Evolutionary conservation across 2,888 invertebrate species (phyloP).

Genomic region (Leistus spinibarbis): DNA sequence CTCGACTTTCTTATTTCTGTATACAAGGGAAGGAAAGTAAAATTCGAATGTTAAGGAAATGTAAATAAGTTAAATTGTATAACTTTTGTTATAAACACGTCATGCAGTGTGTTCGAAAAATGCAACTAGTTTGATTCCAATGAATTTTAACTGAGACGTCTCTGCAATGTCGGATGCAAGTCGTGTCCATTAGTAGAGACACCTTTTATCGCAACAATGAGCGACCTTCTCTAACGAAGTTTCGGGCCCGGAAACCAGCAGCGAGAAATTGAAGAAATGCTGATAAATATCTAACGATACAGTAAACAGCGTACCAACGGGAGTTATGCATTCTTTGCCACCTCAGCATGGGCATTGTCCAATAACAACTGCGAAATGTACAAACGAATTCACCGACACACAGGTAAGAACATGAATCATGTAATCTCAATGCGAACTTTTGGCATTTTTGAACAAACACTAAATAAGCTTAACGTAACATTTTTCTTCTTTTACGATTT

Average conservation of each 20-base stretch:
- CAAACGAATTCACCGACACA: slow-evolving; percentile 1
- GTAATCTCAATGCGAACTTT: not conserved
- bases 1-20: no score
- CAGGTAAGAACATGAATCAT: not conserved
- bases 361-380: not conserved
- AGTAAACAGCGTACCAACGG: slow-evolving; percentile 9
- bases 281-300: slow-evolving; percentile 32
- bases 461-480: not conserved
- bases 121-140: no score
- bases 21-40: no score
- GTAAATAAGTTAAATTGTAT: no score
- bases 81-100: no score
- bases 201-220: not conserved
- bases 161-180: not conserved
- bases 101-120: no score
- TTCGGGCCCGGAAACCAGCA: not conserved
- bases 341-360: slow-evolving; percentile 4
- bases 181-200: not conserved
- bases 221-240: slow-evolving; percentile 7
- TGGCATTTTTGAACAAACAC: not conserved
- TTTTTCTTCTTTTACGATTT: not conserved
- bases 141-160: not conserved
- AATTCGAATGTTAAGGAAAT: no score
- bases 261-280: not conserved
- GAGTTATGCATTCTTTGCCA: slow-evolving; percentile 19